phyloP scores from a whole-genome alignment of 2,113 vertebrate genomes.

The Ammodramus savannarum region DNA sequence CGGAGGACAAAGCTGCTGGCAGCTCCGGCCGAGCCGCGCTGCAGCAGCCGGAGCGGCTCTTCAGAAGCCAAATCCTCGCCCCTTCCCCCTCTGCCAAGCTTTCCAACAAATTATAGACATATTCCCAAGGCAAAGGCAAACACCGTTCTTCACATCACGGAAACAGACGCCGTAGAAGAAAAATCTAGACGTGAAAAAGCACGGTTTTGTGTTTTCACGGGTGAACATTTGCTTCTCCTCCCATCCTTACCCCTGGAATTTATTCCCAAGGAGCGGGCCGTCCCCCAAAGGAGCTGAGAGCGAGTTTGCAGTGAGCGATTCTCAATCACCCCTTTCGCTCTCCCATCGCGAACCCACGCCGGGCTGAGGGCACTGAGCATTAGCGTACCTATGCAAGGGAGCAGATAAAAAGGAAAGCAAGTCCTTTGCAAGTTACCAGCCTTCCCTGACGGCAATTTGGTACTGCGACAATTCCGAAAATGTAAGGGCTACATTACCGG shows the following conservation, averaged over 20 bases:
- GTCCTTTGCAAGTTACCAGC: neutral
- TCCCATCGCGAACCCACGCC: rapidly evolving
- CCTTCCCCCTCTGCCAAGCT: neutral
- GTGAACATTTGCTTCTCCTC: neutral
- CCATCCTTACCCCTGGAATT: neutral
- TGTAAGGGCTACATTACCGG: neutral
- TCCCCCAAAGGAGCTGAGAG: neutral
- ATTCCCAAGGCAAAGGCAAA: neutral
- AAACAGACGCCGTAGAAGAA: neutral
- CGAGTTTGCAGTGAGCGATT: neutral
- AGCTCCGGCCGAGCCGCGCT: neutral
- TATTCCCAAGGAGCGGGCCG: neutral
- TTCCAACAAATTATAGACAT: neutral
- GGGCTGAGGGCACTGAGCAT: neutral
- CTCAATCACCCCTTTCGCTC: neutral
- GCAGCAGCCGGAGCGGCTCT: neutral
- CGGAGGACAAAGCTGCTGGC: neutral
- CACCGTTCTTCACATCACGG: neutral
- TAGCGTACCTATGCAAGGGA: neutral
- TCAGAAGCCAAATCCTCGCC: neutral
- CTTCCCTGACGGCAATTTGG: neutral
- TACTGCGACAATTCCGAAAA: neutral
- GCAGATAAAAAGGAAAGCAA: neutral
- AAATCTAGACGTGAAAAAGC: neutral
- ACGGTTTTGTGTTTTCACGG: neutral